phyloP scores from a whole-genome alignment of 64 coral and sea anemone genomes.

The Montipora foliosa region DNA sequence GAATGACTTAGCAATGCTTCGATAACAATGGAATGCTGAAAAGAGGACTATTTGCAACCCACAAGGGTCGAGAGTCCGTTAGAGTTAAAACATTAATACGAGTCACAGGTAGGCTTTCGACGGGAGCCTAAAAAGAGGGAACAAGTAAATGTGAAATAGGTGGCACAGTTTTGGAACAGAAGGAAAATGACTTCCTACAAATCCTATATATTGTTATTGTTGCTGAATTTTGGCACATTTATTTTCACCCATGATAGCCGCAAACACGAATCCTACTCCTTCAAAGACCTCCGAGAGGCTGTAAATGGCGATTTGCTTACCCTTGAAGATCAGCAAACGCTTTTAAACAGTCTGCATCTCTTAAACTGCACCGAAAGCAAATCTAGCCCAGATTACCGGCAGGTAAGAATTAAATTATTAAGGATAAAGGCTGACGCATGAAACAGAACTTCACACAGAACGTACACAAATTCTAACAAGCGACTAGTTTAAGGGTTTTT shows the following conservation, averaged over 20 bases:
- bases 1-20: no score
- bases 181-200: not conserved
- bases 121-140: no score
- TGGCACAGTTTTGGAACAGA: not conserved
- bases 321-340: slow-evolving; percentile 2
- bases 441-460: no score
- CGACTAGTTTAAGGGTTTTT: no score
- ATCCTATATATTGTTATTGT: not conserved
- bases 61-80: no score
- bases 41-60: no score
- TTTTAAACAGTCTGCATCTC: slow-evolving; percentile 9
- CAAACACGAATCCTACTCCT: slow-evolving; percentile 26
- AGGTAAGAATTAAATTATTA: not conserved
- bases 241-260: slow-evolving; percentile 11
- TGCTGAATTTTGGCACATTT: not conserved
- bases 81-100: no score
- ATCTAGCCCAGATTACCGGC: not conserved
- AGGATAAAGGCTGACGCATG: not conserved
- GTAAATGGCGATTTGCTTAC: slow-evolving; percentile 1
- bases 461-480: no score
- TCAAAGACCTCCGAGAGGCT: not conserved
- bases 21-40: no score
- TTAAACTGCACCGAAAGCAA: slow-evolving; percentile 9
- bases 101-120: no score
- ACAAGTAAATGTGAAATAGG: not conserved